Evolutionary conservation across 1,140 invertebrate genomes (phyloP).

Genomic region (Solenopsis invicta): DNA sequence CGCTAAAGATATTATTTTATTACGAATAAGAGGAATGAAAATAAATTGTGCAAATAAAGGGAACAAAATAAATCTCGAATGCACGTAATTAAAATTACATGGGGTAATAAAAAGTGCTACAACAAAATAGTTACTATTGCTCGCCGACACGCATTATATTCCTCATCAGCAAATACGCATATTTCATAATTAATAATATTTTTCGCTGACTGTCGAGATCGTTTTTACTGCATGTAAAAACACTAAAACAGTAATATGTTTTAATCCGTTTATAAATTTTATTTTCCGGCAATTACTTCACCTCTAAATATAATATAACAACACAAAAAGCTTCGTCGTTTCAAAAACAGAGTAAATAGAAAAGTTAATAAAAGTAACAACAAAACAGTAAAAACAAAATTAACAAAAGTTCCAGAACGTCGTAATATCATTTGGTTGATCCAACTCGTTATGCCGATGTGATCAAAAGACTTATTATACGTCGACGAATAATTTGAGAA

Average conservation of each 20-base stretch:
- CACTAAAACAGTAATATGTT: not conserved
- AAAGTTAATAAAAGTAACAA: not conserved
- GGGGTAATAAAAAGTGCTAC: slow-evolving; percentile 9
- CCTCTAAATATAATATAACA: slow-evolving; percentile 10
- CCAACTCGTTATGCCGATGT: slow-evolving; percentile 1
- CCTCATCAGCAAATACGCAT: not conserved
- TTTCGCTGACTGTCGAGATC: not conserved
- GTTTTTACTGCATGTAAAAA: not conserved
- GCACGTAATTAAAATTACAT: not conserved
- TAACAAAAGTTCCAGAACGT: not conserved
- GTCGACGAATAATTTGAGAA: not conserved
- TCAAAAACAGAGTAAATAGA: not conserved
- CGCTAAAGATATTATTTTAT: not conserved
- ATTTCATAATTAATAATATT: slow-evolving; percentile 9
- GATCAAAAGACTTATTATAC: not conserved
- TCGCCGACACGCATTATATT: not conserved
- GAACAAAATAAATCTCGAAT: not conserved
- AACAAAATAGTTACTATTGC: not conserved
- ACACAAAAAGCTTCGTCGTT: not conserved
- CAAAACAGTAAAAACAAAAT: not conserved
- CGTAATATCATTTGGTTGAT: not conserved
- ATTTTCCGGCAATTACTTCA: not conserved
- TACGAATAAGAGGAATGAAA: not conserved
- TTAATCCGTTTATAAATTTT: slow-evolving; percentile 2
- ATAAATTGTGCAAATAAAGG: not conserved